Conservation (phyloP, 2,113 vertebrate genomes). For the Sigmodon hispidus region DNA sequence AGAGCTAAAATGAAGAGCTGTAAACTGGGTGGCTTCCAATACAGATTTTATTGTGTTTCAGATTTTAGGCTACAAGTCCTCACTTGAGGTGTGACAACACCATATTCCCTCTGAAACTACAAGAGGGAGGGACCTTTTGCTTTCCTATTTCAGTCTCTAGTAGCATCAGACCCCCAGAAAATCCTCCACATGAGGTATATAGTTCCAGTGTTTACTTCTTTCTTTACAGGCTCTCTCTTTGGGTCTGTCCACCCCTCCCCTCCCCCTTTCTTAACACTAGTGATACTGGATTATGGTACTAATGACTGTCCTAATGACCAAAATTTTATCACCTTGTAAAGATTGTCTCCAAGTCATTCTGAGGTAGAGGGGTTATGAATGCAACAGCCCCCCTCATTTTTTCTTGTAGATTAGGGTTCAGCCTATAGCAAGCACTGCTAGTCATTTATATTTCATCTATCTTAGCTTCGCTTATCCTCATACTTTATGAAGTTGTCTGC, state of each 20-base stretch:
- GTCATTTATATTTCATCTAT: neutral
- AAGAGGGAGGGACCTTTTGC: neutral
- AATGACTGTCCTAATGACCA: neutral
- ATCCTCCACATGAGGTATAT: neutral
- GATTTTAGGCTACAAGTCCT: neutral
- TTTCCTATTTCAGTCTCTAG: neutral
- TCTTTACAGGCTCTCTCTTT: neutral
- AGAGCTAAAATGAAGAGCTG: neutral
- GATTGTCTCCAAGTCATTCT: neutral
- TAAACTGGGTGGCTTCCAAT: neutral
- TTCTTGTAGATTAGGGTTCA: neutral
- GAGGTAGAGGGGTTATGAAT: neutral
- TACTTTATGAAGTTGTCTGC: neutral
- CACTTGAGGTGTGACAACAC: neutral
- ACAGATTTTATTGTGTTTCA: neutral
- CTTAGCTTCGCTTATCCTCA: constrained; percentile 41
- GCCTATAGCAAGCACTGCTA: neutral
- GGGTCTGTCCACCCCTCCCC: neutral
- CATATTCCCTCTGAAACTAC: neutral
- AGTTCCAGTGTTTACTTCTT: neutral
- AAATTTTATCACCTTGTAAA: neutral
- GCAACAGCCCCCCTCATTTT: neutral
- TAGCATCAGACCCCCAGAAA: neutral
- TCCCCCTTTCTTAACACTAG: neutral
- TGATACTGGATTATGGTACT: neutral